Conservation (phyloP, 2,888 invertebrate species). For the Sminthurinus aureus region DNA sequence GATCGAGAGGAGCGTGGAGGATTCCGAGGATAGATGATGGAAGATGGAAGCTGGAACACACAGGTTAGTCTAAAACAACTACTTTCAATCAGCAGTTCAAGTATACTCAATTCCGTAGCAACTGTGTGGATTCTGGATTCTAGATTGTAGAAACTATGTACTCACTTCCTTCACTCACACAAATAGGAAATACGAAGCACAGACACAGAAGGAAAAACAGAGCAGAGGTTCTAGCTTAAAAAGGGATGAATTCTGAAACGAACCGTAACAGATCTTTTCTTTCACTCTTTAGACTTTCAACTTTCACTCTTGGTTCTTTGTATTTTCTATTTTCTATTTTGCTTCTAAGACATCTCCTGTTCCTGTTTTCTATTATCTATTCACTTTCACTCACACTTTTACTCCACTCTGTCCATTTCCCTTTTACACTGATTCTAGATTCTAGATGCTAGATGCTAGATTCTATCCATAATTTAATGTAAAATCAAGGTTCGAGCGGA, state of each 20-base stretch:
- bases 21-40: too few species aligned
- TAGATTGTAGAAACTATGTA: too few species aligned
- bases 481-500: too few species aligned
- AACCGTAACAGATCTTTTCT: slow-evolving; percentile 15
- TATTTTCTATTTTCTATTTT: too few species aligned
- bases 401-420: neutral
- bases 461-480: too few species aligned
- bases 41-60: too few species aligned
- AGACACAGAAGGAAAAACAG: neutral
- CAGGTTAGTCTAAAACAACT: neutral
- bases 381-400: neutral
- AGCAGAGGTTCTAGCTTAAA: slow-evolving; percentile 2
- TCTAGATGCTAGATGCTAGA: too few species aligned
- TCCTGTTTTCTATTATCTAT: neutral
- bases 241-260: slow-evolving; percentile 6
- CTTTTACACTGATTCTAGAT: neutral
- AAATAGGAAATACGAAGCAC: neutral
- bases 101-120: neutral
- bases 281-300: neutral
- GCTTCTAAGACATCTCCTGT: neutral
- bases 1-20: too few species aligned
- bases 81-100: slow-evolving; percentile 15
- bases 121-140: neutral
- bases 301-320: neutral
- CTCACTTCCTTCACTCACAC: too few species aligned